Evolutionary conservation across 2,888 invertebrate species (phyloP).

Genomic region (Pristionchus maxplancki): DNA sequence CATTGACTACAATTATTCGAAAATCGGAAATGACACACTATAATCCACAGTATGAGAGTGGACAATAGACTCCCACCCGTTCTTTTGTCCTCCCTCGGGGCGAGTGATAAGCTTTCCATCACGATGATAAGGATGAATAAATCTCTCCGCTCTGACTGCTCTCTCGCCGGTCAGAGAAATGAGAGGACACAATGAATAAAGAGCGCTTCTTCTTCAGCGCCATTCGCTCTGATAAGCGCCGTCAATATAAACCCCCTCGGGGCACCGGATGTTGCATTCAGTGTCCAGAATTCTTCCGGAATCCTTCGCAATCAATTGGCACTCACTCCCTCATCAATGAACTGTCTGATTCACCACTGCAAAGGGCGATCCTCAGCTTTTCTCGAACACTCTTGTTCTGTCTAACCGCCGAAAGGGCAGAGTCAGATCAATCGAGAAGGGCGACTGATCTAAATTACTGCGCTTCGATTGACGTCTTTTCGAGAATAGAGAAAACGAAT

Average conservation of each 20-base stretch:
- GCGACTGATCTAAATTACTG: background rate
- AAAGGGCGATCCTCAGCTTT: background rate
- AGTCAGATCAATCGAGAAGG: background rate
- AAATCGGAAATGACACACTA: background rate
- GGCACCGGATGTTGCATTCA: background rate
- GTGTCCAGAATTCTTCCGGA: too few relatives aligned
- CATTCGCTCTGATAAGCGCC: background rate
- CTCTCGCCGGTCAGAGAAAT: background rate
- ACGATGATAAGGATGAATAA: background rate
- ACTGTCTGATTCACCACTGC: background rate
- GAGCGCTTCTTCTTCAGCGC: too few relatives aligned
- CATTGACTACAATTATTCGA: background rate
- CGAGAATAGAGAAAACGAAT: background rate
- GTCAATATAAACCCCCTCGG: background rate
- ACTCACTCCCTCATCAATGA: background rate
- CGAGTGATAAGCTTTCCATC: conserved; percentile 4
- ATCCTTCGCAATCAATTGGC: background rate
- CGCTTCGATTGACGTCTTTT: background rate
- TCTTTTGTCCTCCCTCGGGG: background rate
- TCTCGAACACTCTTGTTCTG: background rate
- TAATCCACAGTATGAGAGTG: background rate
- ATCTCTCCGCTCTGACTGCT: background rate
- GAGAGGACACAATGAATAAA: too few relatives aligned
- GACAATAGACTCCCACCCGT: conserved; percentile 18
- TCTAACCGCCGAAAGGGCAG: background rate